Percentiles rank a stretch among this genome's conserved stretches.
phyloP scores from a whole-genome alignment of 2,797 vertebrate species.

The Potorous gilbertii region DNA sequence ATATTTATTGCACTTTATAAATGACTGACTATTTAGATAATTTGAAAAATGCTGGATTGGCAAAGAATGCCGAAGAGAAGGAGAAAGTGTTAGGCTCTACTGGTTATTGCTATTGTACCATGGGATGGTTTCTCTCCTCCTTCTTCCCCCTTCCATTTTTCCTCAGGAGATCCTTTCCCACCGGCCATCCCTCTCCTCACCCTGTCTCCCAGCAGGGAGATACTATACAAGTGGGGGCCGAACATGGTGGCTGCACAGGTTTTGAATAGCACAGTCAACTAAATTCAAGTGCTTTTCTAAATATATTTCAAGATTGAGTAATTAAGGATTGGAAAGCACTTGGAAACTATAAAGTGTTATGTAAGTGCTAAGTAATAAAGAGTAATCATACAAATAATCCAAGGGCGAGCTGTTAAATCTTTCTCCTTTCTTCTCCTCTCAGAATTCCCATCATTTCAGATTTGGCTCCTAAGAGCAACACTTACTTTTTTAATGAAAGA shows the following conservation, averaged over 20 bases:
- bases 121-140: constrained; percentile 59
- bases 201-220: constrained; percentile 61
- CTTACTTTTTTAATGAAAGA: constrained; percentile 62
- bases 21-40: constrained; percentile 77
- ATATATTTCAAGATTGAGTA: constrained; percentile 78
- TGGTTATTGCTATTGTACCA: constrained; percentile 73
- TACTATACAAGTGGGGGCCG: constrained; percentile 41
- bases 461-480: constrained; percentile 43
- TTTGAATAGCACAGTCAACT: constrained; percentile 67
- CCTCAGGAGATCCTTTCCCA: constrained; percentile 50
- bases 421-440: constrained; percentile 56
- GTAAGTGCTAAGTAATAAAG: constrained; percentile 72
- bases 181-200: constrained; percentile 40
- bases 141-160: constrained; percentile 58
- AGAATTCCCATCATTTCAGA: constrained; percentile 66
- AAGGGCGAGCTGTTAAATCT: constrained; percentile 62
- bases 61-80: constrained; percentile 69
- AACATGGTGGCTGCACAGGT: constrained; percentile 62
- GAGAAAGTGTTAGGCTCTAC: constrained; percentile 51
- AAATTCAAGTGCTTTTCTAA: constrained; percentile 78
- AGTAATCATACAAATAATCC: constrained; percentile 64
- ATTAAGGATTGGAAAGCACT: constrained; percentile 79
- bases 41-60: constrained; percentile 66
- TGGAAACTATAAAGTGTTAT: constrained; percentile 72
- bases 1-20: constrained; percentile 80